Base-by-base conservation (phyloP, 2,888 invertebrate species). In the Polymixis flavicincta region DNA sequence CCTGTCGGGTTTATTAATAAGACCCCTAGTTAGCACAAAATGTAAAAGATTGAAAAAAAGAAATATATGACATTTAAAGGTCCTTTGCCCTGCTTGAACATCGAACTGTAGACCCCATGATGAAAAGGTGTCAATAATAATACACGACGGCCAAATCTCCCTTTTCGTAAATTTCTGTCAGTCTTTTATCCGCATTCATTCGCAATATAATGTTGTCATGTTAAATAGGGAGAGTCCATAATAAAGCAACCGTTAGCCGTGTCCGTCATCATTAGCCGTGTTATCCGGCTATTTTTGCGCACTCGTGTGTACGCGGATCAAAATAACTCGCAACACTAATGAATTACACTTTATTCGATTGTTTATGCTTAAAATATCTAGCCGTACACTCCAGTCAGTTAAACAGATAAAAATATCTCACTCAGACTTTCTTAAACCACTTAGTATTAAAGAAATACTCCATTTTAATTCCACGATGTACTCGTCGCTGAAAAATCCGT, bases 231-330 rank as follows among this genome's bases (percentile, higher is more conserved):
- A 72, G 82, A 80, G 74, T 74, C 80, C 83, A 85, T 84, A 89
- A 89, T 89, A 89, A 87, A 88, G 85, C 87, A 88, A 85, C 89
- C 88, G 92, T 92, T 92, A 92, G 89, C 87, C 85, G 81, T 86
- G 93, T 93, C 91, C 86, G 87, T 94, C 93, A 93, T 91, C 92
- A 92, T 94, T 93, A 94, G 88, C 84, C 76, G 83, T 88, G 65
- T 82, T 81, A 87, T 82, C 79, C 65, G 54, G 71, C 77, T 90
- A 91, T 92, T 90, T 90, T 90, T 85, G 88, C 84, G 80, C 83
- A 85, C 89, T 78, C 80, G 78, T 82, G 72, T 87, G 80, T 81
- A 78, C 37, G 54, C 72, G 64, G 42, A 67, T 70, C n/a, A 83
- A 86, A 87, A 85, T 87, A 86, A 76, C 78, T 76, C 68, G 69